Evolutionary conservation across 1,140 invertebrate genomes (phyloP).

Genomic region (Ips typographus): DNA sequence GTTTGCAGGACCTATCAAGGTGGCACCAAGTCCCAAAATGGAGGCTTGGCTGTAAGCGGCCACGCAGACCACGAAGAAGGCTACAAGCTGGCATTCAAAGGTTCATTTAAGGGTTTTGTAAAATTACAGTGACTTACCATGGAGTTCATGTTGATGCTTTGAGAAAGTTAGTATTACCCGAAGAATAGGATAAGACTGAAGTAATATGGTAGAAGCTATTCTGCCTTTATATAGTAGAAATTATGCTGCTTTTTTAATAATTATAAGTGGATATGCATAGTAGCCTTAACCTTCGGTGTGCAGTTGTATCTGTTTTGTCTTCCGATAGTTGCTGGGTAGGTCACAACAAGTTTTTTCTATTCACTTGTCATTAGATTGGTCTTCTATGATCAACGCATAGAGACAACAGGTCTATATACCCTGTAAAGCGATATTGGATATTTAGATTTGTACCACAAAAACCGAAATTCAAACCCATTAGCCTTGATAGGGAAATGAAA

Average conservation of each 20-base stretch:
- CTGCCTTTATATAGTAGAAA: constrained; percentile 17
- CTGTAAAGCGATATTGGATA: no score
- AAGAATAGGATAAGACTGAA: constrained; percentile 12
- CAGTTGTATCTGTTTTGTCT: constrained; percentile 12
- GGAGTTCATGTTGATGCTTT: constrained; percentile 38
- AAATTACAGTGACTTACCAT: constrained; percentile 36
- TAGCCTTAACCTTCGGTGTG: constrained; percentile 20
- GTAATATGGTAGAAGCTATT: neutral
- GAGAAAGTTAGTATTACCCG: constrained; percentile 1
- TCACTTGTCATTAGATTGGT: no score
- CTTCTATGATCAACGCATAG: no score
- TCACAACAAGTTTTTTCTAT: constrained; percentile 13
- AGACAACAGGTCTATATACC: no score
- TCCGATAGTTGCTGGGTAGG: constrained; percentile 13
- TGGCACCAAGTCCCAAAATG: constrained; percentile 36
- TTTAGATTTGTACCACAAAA: no score
- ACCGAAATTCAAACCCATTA: no score
- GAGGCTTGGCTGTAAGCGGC: constrained; percentile 43
- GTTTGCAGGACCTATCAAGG: constrained; percentile 44
- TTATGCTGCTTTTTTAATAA: neutral
- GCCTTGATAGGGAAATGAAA: no score
- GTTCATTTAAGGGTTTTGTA: neutral
- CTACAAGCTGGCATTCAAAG: constrained; percentile 35
- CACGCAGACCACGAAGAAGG: constrained; percentile 40
- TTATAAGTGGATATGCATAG: neutral